These are phyloP conservation scores for Tokudaia tokunoshimensis DNA, from an alignment of 2,797 vertebrate genomes.

Conservation along the genomic window DNA sequence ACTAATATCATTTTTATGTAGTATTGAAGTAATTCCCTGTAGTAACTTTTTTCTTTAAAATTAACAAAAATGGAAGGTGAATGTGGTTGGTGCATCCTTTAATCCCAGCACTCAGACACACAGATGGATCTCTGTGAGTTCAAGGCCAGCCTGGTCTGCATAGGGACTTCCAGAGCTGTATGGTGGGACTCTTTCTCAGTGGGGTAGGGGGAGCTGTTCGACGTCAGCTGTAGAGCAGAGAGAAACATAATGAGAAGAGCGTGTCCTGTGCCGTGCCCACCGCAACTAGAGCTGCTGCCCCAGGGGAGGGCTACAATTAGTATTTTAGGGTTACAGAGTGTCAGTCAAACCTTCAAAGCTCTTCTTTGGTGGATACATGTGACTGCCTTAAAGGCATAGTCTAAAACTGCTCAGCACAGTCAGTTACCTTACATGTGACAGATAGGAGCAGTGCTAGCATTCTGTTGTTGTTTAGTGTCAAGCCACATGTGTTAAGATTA, in stretches of 20 bases:
- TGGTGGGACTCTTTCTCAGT: not conserved
- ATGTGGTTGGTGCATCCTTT: not conserved
- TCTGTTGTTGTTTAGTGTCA: constrained; percentile 8
- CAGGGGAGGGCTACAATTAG: not conserved
- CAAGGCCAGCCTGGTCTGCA: not conserved
- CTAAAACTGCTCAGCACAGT: not conserved
- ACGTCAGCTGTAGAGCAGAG: not conserved
- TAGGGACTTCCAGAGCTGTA: not conserved
- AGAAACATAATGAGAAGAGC: not conserved
- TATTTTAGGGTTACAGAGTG: constrained; percentile 6
- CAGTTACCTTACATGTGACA: constrained; percentile 11
- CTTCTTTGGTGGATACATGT: not conserved
- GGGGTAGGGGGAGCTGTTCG: not conserved
- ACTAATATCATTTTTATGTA: constrained; percentile 49
- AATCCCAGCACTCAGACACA: not conserved
- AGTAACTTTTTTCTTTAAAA: constrained; percentile 23
- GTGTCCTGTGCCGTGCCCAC: not conserved
- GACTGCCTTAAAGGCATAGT: not conserved
- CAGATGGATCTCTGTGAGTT: not conserved
- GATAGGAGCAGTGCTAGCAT: not conserved
- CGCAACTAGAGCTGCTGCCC: constrained; percentile 1
- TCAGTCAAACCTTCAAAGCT: not conserved
- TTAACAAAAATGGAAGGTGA: not conserved
- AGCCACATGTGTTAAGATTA: not conserved
- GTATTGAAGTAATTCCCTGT: constrained; percentile 33